Conservation (phyloP, 2,888 invertebrate genomes). For the Criorhina ranunculi region DNA sequence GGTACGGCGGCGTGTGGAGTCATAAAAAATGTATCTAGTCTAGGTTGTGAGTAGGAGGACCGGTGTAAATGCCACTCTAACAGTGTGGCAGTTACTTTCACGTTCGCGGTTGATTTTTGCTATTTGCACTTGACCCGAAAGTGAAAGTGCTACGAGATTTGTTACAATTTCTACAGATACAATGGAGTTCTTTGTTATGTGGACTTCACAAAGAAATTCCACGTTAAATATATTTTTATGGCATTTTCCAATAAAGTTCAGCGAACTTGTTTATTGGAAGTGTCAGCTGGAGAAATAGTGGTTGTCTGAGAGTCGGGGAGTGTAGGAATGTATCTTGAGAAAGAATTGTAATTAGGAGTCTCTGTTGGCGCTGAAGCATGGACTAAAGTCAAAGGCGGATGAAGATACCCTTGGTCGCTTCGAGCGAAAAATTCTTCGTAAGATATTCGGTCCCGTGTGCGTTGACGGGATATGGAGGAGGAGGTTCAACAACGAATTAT, state of each 20-base stretch:
- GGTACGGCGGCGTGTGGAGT: conserved; percentile 30
- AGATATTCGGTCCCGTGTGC: no score
- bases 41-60: conserved; percentile 64
- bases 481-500: no score
- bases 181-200: conserved; percentile 30
- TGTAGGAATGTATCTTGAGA: not conserved
- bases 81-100: conserved; percentile 64
- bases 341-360: not conserved
- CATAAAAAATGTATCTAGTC: conserved; percentile 27
- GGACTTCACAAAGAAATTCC: conserved; percentile 20
- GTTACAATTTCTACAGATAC: conserved; percentile 54
- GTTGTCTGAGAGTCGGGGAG: not conserved
- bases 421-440: no score
- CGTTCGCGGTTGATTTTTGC: conserved; percentile 64
- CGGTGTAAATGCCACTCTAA: conserved; percentile 25
- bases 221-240: conserved; percentile 26
- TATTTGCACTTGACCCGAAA: conserved; percentile 75
- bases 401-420: no score
- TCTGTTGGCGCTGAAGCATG: no score
- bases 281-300: conserved; percentile 1
- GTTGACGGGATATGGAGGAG: no score
- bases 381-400: no score
- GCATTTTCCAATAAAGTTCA: conserved; percentile 32
- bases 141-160: conserved; percentile 65
- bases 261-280: conserved; percentile 31